These are phyloP conservation scores for Dallia pectoralis DNA, from an alignment of 2,797 vertebrate species.

Conservation along the genomic window DNA sequence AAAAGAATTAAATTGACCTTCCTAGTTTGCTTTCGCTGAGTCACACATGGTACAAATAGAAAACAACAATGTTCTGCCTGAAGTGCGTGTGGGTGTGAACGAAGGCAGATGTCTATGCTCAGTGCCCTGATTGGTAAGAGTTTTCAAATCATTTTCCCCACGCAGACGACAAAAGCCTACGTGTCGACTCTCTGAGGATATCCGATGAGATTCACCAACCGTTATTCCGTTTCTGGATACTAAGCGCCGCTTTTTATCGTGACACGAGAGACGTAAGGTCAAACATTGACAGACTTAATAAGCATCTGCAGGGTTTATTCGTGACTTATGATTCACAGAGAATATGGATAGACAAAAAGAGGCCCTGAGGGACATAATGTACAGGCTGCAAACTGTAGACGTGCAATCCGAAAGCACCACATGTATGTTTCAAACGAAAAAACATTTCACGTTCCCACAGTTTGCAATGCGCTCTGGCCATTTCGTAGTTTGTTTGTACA, in stretches of 20 bases:
- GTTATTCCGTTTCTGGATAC: constrained; percentile 26
- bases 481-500: constrained; percentile 1
- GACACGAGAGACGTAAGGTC: not conserved
- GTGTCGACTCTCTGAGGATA: not conserved
- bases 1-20: not conserved
- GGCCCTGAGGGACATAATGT: not conserved
- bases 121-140: not conserved
- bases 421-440: not conserved
- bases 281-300: constrained; percentile 8
- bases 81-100: constrained; percentile 1
- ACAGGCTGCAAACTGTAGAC: not conserved
- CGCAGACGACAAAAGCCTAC: not conserved
- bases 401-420: not conserved
- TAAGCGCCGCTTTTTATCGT: constrained; percentile 17
- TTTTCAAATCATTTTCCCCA: not conserved
- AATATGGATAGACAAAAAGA: not conserved
- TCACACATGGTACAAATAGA: not conserved
- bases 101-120: not conserved
- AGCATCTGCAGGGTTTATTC: not conserved
- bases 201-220: constrained; percentile 7
- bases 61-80: not conserved
- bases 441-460: not conserved
- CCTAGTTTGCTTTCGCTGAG: not conserved
- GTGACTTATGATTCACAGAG: not conserved
- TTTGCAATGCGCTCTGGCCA: not conserved